Base-by-base conservation (phyloP, 2,888 invertebrate species). In the Prosopocoilus inquinatus region DNA sequence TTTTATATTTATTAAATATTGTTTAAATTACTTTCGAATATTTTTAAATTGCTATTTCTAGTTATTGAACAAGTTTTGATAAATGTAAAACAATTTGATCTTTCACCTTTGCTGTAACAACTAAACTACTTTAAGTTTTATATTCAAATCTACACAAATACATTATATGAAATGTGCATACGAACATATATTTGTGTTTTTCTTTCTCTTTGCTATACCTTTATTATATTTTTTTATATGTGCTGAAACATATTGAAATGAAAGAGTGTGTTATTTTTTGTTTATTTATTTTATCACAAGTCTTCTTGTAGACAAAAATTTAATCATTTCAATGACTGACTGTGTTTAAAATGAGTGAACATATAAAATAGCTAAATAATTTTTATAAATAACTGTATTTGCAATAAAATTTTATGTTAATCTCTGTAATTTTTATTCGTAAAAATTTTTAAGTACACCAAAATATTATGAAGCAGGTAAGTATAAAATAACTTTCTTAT, bases 351-450 rank as follows among this genome's bases (percentile, higher is more conserved):
- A 57, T 57, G 58, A 61, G 60, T 60, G 62, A 61, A 64, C 57
- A 64, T 53, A 54, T 45, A 44, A 55, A 57, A 64, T 64, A 66
- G 59, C 61, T 59, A 63, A 60, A 62, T 65, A 66, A 62, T 66
- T 66, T 66, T 66, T 64, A 66, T 64, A 65, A 63, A 59, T 58
- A 60, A 63, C 60, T 66, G 64, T 65, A 66, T 66, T 66, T 66
- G 62, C 65, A 66, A 66, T 66, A 66, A 66, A 66, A 65, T 34
- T 64, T 65, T 57, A 64, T 60, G 60, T 60, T 57, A 28, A 28
- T 28, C 20, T 28, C 20, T 28, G 20, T 28, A 7, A 28, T 28
- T 28, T n/a, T 28, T 28, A 28, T 28, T 28, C 20, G 5, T 5
- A 1, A 28, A 28, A 28, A 28, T 28, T 28, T 16, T 28, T 3